Conservation (phyloP, 2,113 vertebrate genomes). For the Rhinopomastus cyanomelas region DNA sequence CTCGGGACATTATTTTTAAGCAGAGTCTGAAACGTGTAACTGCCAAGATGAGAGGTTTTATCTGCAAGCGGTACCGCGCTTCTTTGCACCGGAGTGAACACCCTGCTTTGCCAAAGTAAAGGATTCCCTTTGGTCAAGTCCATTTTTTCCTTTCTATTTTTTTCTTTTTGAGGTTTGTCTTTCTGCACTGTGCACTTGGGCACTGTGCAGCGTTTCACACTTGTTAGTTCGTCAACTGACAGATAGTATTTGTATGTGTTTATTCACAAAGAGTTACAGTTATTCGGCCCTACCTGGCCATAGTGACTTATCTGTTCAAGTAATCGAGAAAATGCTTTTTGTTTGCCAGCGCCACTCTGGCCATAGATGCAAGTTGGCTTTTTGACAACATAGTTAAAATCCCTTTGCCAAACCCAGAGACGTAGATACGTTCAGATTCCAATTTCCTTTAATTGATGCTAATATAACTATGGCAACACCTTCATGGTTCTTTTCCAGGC, state of each 20-base stretch:
- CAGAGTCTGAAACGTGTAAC: neutral
- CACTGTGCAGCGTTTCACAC: fast-evolving
- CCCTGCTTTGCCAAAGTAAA: neutral
- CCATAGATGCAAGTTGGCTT: neutral
- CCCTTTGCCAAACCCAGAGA: neutral
- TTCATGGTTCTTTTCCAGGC: neutral
- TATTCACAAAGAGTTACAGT: neutral
- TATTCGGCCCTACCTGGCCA: neutral
- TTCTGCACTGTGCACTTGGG: neutral
- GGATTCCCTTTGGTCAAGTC: fast-evolving
- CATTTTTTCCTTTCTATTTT: fast-evolving
- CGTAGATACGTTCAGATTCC: neutral
- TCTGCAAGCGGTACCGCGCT: neutral
- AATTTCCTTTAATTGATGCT: fast-evolving
- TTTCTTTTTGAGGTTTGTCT: neutral
- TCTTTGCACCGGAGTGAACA: neutral
- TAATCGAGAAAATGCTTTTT: conserved; percentile 15
- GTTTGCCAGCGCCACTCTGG: neutral
- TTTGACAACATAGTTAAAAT: neutral
- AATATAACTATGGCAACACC: neutral
- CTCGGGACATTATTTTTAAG: neutral
- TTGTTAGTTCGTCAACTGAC: neutral
- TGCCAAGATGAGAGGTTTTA: neutral
- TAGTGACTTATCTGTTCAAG: neutral
- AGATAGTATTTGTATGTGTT: neutral